phyloP scores from a whole-genome alignment of 2,797 vertebrate genomes.

The Neosilurus hyrtlii region DNA sequence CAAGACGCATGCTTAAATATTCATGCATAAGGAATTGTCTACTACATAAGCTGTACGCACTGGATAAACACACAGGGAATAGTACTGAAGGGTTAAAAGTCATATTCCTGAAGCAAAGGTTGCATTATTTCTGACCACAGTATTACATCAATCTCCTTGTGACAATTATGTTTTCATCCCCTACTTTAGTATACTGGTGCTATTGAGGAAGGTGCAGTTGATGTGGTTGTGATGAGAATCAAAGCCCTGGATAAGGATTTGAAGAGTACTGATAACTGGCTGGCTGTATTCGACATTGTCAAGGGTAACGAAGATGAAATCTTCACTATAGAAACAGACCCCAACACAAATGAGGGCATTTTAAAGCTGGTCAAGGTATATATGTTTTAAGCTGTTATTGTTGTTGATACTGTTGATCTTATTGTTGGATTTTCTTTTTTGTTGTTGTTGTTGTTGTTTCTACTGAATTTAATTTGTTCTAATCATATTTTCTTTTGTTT shows the following conservation, averaged over 20 bases:
- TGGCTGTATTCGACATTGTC: slow-evolving; percentile 76
- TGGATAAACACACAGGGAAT: not conserved
- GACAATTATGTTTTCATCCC: not conserved
- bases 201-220: slow-evolving; percentile 81
- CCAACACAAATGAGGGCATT: slow-evolving; percentile 85
- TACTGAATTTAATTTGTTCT: not conserved
- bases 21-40: not conserved
- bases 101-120: not conserved
- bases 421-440: not conserved
- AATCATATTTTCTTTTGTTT: not conserved
- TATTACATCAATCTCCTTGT: not conserved
- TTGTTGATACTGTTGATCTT: not conserved
- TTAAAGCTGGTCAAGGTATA: slow-evolving; percentile 88
- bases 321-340: slow-evolving; percentile 84
- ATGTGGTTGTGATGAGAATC: slow-evolving; percentile 82
- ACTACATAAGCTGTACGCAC: not conserved
- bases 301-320: slow-evolving; percentile 81
- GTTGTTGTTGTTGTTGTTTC: not conserved
- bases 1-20: not conserved
- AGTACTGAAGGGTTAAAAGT: not conserved
- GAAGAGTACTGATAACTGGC: slow-evolving; percentile 83
- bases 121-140: not conserved
- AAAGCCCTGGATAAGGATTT: slow-evolving; percentile 84
- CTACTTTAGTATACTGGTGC: slow-evolving; percentile 73
- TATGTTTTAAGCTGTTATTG: not conserved